Evolutionary conservation across 2,888 invertebrate species (phyloP), one percentile per base, ranked within the genome.

Genomic region (Cheilosia vernalis): DNA sequence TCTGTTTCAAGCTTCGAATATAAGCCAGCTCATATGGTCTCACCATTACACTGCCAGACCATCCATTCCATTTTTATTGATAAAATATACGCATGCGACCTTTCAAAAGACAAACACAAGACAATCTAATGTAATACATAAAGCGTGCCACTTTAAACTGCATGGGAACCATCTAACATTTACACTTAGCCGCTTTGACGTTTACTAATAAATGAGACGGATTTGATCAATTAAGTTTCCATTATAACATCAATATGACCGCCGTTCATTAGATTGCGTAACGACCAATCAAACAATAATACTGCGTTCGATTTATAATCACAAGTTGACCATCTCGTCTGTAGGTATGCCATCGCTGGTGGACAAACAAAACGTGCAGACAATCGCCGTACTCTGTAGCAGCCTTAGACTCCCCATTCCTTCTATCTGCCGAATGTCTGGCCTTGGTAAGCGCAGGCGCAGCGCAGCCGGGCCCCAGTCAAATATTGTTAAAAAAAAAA

Each of bases 161-260:
- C 21, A 37, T 64, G 51, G 21, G 37, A 64, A 51, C 51, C 33
- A 64, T 51, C 13, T 37, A 51, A 2, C 2, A 30, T 9, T 9
- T 9, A 30, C 30, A 7, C 44, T 53, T 53, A 40, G 40, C 49
- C 53, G 42, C 40, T 33, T 37, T 47, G 2, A n/a, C 40, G n/a
- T 40, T 30, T 42, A n/a, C 5, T 15, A 27, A 10, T 47, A 13
- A 55, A 67, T 42, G 9, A 74, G 55, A 55, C 42, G 19, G 42
- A 53, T 64, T 66, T 24, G 19, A 37, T 58, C 47, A 74, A 74
- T 64, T 74, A 58, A 47, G 49, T 64, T 74, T 64, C 74, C 64
- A 74, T 55, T 53, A 55, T 27, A 37, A 74, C 64, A 56, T 74
- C 56, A 74, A 66, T 74, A 64, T 74, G 74, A 74, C 74, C 49